phyloP scores from a whole-genome alignment of 2,797 vertebrate genomes.

The Hydrophis major region DNA sequence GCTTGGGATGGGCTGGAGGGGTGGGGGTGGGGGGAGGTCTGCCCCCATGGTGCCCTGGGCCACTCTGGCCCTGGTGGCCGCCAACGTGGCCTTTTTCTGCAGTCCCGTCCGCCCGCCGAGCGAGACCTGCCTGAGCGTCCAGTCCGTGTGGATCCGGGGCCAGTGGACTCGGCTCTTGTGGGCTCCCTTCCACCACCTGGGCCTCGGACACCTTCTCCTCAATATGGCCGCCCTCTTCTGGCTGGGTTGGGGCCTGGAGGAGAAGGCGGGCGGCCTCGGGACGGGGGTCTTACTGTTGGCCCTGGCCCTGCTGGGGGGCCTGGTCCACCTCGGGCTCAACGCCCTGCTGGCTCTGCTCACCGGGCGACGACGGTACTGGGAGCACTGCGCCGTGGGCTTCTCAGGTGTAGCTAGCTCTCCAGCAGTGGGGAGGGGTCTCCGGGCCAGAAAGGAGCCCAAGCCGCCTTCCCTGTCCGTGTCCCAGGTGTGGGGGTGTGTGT shows the following conservation, averaged over 20 bases:
- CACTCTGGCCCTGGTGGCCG: constrained; percentile 25
- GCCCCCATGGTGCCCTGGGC: constrained; percentile 21
- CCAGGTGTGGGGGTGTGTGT: not conserved
- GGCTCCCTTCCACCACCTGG: constrained; percentile 36
- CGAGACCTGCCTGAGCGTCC: constrained; percentile 25
- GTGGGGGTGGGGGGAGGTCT: no score
- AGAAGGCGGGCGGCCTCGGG: not conserved
- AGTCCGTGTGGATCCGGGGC: not conserved
- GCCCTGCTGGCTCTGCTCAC: not conserved
- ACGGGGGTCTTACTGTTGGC: not conserved
- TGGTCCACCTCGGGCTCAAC: constrained; percentile 25
- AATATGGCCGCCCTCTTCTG: constrained; percentile 38
- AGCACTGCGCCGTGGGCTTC: constrained; percentile 36
- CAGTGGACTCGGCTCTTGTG: constrained; percentile 27
- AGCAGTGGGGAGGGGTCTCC: no score
- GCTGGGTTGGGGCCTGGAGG: constrained; percentile 28
- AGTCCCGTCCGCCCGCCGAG: not conserved
- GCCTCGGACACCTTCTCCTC: not conserved
- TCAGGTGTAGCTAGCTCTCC: constrained; percentile 7
- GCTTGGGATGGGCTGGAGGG: no score
- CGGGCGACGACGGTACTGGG: not conserved
- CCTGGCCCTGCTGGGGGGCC: constrained; percentile 3
- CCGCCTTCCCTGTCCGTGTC: not conserved
- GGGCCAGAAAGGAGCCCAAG: no score
- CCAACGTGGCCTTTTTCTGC: constrained; percentile 23